Percentiles rank a stretch among this genome's conserved stretches.
These are phyloP conservation scores for Oenanthe oenanthe DNA, from an alignment of 2,113 vertebrate species.

Conservation along the genomic window DNA sequence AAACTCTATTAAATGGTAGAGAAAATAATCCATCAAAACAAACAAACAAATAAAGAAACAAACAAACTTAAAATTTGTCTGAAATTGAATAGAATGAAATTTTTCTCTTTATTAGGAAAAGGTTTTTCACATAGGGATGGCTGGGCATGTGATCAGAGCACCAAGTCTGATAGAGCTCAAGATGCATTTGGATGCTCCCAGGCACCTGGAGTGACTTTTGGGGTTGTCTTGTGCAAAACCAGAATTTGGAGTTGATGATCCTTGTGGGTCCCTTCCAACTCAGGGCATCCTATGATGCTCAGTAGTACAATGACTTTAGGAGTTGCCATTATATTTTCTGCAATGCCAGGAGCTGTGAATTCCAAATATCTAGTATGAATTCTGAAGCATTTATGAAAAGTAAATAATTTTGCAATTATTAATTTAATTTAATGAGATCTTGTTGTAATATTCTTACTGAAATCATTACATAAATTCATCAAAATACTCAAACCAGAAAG, in stretches of 20 bases:
- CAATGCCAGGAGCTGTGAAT: neutral
- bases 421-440: neutral
- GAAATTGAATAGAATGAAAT: neutral
- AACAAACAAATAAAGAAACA: neutral
- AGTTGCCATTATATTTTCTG: neutral
- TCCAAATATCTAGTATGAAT: neutral
- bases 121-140: neutral
- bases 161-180: neutral
- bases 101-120: neutral
- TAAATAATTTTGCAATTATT: neutral
- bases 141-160: neutral
- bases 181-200: rapidly evolving
- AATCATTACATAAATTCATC: neutral
- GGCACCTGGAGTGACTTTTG: neutral
- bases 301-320: neutral
- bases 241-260: neutral
- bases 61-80: neutral
- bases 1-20: neutral
- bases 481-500: neutral
- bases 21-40: neutral
- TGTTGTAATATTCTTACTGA: neutral
- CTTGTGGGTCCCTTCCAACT: rapidly evolving
- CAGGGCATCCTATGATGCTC: neutral
- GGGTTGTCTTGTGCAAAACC: neutral
- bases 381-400: neutral